These are phyloP conservation scores for Malurus leucopterus DNA, from an alignment of 2,797 vertebrate species.

Conservation along the genomic window DNA sequence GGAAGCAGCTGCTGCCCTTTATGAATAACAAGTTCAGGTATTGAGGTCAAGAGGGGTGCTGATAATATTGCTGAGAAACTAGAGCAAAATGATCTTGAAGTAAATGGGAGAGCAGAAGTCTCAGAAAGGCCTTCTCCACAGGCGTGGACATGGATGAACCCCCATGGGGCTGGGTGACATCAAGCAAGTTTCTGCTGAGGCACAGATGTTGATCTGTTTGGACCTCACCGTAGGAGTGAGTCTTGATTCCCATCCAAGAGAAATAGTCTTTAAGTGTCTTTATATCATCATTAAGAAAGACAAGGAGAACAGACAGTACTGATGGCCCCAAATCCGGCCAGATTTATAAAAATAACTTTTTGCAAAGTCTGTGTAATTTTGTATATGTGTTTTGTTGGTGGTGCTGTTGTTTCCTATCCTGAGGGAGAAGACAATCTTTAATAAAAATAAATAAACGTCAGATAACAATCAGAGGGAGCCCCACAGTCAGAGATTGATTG, in stretches of 20 bases:
- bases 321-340: slow-evolving; percentile 1
- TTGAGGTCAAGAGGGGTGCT: background rate
- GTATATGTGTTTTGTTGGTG: background rate
- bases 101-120: background rate
- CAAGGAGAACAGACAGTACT: slow-evolving; percentile 21
- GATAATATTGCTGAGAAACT: background rate
- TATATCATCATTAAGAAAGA: slow-evolving; percentile 50
- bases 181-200: background rate
- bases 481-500: background rate
- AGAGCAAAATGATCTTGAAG: background rate
- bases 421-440: slow-evolving; percentile 32
- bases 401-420: background rate
- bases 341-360: slow-evolving; percentile 46
- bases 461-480: background rate
- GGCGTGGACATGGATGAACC: background rate
- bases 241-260: slow-evolving; percentile 18
- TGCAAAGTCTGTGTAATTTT: slow-evolving; percentile 46
- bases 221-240: background rate
- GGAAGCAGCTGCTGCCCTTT: slow-evolving; percentile 22
- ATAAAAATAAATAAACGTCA: slow-evolving; percentile 49
- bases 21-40: background rate
- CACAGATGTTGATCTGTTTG: background rate
- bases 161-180: background rate
- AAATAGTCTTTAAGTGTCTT: slow-evolving; percentile 29
- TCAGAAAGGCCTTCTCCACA: background rate